Conservation (phyloP, 1,140 invertebrate species). For the Holotrichia oblita region DNA sequence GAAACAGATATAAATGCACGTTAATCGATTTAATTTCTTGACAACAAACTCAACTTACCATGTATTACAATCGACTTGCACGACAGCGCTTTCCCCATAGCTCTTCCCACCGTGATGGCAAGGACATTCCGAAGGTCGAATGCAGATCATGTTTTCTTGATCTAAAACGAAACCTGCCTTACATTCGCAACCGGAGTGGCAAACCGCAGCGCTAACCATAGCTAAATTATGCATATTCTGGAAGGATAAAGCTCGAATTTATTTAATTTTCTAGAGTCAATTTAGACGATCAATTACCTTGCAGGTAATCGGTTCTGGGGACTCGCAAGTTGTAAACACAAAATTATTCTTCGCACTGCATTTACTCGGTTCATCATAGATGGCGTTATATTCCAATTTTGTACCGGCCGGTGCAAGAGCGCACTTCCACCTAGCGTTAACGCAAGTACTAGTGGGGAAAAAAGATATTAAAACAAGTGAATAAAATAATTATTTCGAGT, state of each 20-base stretch:
- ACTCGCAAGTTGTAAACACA: constrained; percentile 80
- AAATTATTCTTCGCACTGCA: constrained; percentile 71
- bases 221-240: constrained; percentile 76
- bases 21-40: neutral
- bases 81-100: constrained; percentile 78
- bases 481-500: constrained; percentile 23
- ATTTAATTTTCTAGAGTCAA: neutral
- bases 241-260: constrained; percentile 11
- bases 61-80: constrained; percentile 84
- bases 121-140: constrained; percentile 77
- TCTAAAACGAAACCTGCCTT: constrained; percentile 80
- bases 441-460: constrained; percentile 71
- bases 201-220: constrained; percentile 65
- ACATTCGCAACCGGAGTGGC: constrained; percentile 81
- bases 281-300: constrained; percentile 66
- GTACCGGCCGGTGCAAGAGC: constrained; percentile 65
- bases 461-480: constrained; percentile 34
- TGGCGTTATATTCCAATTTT: constrained; percentile 69
- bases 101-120: constrained; percentile 88
- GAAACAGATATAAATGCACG: constrained; percentile 43
- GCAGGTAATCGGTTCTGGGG: constrained; percentile 80
- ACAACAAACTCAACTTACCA: constrained; percentile 67
- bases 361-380: constrained; percentile 53
- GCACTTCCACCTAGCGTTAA: constrained; percentile 79
- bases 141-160: constrained; percentile 71